Percentiles rank a stretch among this genome's conserved stretches.
These are phyloP conservation scores for Netelia fuscicornis DNA, from an alignment of 2,888 invertebrate genomes.

Conservation along the genomic window DNA sequence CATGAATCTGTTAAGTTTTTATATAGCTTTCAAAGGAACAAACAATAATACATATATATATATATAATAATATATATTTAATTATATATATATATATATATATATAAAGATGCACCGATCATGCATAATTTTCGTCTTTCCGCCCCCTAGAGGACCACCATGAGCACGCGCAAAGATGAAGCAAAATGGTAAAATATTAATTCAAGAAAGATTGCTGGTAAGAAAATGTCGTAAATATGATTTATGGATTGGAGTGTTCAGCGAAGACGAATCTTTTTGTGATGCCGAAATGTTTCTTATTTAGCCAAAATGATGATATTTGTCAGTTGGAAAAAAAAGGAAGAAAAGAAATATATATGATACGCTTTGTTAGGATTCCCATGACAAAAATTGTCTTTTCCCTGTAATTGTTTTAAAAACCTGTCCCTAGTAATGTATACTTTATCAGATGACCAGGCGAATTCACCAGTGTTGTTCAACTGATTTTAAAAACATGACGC, in stretches of 20 bases:
- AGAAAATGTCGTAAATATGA: constrained; percentile 23
- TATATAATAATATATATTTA: constrained; percentile 32
- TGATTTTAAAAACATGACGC: no score
- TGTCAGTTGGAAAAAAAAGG: constrained; percentile 35
- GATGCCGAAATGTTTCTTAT: constrained; percentile 24
- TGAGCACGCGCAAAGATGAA: constrained; percentile 8
- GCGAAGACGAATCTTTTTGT: constrained; percentile 31
- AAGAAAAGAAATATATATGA: constrained; percentile 74
- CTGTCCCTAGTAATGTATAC: neutral
- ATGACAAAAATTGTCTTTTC: constrained; percentile 56
- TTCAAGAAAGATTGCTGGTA: neutral
- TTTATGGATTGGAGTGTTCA: constrained; percentile 23
- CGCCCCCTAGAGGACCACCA: constrained; percentile 55
- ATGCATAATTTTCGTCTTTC: constrained; percentile 56
- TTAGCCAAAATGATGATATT: constrained; percentile 40
- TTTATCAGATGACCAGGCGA: no score
- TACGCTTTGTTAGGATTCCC: constrained; percentile 79
- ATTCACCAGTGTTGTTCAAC: no score
- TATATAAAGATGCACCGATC: constrained; percentile 57
- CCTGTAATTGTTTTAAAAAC: neutral
- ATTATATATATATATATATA: constrained; percentile 44
- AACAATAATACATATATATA: constrained; percentile 17
- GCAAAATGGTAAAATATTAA: constrained; percentile 36
- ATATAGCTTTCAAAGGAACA: constrained; percentile 50
- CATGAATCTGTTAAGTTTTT: constrained; percentile 59